Evolutionary conservation across 2,113 vertebrate genomes (phyloP), one percentile per base, ranked within the genome.

Genomic region (Corvus hawaiiensis): DNA sequence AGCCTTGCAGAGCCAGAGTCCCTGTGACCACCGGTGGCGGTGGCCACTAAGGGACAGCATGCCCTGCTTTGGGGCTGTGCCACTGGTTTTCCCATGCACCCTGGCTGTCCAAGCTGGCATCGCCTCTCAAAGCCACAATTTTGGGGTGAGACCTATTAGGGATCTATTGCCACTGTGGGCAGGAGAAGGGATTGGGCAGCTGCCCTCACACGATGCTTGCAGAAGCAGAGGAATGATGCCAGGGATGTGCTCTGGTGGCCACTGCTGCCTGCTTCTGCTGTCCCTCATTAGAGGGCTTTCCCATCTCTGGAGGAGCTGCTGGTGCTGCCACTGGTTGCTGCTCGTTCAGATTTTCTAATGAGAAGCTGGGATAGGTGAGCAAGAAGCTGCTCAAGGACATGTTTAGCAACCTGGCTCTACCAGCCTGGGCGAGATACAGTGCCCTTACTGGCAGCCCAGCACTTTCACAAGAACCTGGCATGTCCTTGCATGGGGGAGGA

Each of bases 81-180:
- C 4, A 0, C 32, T 69, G 72, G 1, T 43, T 39, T 55, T 73
- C 55, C 55, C 11, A 0, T 22, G 44, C 16, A 1, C 28, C 0
- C 13, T 86, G 35, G 49, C 62, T 54, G 27, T 28, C 81, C 0
- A 7, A 49, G 51, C 52, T 63, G 56, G 9, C 3, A 3, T 19
- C 11, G 17, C 52, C 33, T 68, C 67, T 63, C 64, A 44, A 26
- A 64, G 43, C 43, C 2, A 3, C 0, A 5, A 7, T 64, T 90
- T 68, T 14, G 16, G 52, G 41, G 48, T 27, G 33, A 43, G 5
- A 21, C 23, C 16, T 86, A 35, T 59, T 59, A 2, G 4, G 52
- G 54, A 5, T 62, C 28, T 21, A 2, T 44, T 0, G 0, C 13
- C 3, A 0, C 28, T 23, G n/a, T 0, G 1, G 35, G 44, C 33